phyloP scores from a whole-genome alignment of 1,140 invertebrate species.

The Lordiphosa stackelbergi region DNA sequence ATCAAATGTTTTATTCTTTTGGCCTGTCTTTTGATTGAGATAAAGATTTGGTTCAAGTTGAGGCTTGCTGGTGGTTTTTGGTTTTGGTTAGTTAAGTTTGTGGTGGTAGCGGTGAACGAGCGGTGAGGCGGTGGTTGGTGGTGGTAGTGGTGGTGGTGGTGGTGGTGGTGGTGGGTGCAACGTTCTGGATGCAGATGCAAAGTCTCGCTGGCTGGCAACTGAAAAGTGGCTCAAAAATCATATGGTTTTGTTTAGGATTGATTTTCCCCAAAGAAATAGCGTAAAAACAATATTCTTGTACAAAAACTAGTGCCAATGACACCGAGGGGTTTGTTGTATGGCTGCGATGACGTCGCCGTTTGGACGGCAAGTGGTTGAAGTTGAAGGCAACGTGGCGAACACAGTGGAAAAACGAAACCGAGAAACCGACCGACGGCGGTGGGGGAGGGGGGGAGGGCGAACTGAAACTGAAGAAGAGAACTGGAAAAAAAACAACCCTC shows the following conservation, averaged over 20 bases:
- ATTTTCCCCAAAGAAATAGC: constrained; percentile 10
- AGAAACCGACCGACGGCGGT: neutral
- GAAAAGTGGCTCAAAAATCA: no score
- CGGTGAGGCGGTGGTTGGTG: constrained; percentile 28
- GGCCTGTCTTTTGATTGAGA: constrained; percentile 16
- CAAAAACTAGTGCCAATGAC: constrained; percentile 31
- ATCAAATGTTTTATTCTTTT: constrained; percentile 11
- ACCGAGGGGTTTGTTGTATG: constrained; percentile 47
- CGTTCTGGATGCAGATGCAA: constrained; percentile 21
- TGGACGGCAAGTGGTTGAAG: constrained; percentile 62
- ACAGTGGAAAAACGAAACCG: neutral
- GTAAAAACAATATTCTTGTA: no score
- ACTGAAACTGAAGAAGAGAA: constrained; percentile 32
- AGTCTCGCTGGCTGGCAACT: no score
- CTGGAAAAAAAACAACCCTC: constrained; percentile 52
- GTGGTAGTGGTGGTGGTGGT: constrained; percentile 3
- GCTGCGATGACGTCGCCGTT: constrained; percentile 55
- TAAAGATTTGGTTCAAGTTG: constrained; percentile 13
- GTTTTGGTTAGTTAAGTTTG: constrained; percentile 15
- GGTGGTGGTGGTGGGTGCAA: constrained; percentile 29
- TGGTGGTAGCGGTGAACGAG: constrained; percentile 20
- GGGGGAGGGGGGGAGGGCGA: constrained; percentile 18
- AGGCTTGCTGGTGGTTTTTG: constrained; percentile 31
- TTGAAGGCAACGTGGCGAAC: constrained; percentile 38
- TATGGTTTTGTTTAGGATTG: constrained; percentile 1